Conservation (phyloP, 2,113 vertebrate species). For the Eulemur macaco region DNA sequence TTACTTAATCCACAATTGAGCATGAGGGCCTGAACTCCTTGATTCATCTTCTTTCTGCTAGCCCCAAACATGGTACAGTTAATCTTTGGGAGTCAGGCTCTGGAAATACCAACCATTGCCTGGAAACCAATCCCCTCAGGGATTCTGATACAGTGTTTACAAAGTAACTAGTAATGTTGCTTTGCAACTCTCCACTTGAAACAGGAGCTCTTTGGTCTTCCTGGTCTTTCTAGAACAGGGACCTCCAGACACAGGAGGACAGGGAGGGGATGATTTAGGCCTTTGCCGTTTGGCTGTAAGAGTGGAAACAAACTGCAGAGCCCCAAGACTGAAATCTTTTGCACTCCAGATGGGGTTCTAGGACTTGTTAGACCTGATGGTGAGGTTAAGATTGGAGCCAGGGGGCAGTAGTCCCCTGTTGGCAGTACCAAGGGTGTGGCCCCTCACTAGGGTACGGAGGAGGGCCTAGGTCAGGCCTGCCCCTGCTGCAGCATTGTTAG, state of each 20-base stretch:
- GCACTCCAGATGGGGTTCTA: neutral
- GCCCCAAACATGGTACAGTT: neutral
- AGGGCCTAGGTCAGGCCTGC: neutral
- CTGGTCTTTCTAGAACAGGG: neutral
- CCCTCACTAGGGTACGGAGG: neutral
- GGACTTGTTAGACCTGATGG: neutral
- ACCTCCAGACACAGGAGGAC: neutral
- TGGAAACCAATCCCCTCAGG: conserved; percentile 23
- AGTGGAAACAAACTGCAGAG: neutral
- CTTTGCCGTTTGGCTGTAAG: neutral
- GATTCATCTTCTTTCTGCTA: neutral
- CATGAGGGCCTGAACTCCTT: neutral
- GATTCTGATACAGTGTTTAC: conserved; percentile 16
- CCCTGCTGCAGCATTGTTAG: conserved; percentile 62
- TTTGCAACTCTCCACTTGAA: neutral
- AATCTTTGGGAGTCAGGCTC: neutral
- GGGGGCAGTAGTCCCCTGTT: neutral
- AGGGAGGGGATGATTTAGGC: neutral
- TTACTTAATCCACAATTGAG: neutral
- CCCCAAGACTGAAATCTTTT: neutral
- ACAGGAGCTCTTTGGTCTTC: neutral
- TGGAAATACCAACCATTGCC: neutral
- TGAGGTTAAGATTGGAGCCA: neutral
- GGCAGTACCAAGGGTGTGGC: conserved; percentile 28
- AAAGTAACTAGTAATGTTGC: neutral